Evolutionary conservation across 2,888 invertebrate genomes (phyloP).

Genomic region (Callinectes sapidus): DNA sequence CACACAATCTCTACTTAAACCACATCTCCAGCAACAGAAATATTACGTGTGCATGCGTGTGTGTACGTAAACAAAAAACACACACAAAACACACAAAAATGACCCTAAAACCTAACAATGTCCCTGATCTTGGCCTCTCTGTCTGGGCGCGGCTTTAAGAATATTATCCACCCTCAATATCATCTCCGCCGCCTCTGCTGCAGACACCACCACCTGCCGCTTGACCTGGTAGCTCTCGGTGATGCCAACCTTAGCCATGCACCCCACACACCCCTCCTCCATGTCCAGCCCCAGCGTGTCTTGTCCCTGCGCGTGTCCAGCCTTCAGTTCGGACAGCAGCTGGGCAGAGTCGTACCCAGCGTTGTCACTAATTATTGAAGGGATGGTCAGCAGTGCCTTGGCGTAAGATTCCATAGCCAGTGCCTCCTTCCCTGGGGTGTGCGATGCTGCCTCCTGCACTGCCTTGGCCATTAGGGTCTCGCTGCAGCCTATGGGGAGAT

Average conservation of each 20-base stretch:
- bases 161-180: constrained; percentile 98
- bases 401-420: constrained; percentile 98
- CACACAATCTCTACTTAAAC: no score
- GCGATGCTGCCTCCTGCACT: constrained; percentile 87
- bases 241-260: constrained; percentile 93
- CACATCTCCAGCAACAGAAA: no score
- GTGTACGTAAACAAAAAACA: no score
- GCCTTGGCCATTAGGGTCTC: constrained; percentile 99
- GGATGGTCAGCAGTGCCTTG: constrained; percentile 87
- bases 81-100: no score
- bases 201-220: constrained; percentile 94
- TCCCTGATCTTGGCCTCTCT: constrained; percentile 90
- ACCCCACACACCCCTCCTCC: constrained; percentile 91
- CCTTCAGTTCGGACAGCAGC: constrained; percentile 91
- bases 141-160: constrained; percentile 92
- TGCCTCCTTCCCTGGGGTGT: constrained; percentile 96
- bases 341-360: constrained; percentile 99
- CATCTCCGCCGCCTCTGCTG: constrained; percentile 98
- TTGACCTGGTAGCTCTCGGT: constrained; percentile 96
- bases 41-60: no score
- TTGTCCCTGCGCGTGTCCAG: constrained; percentile 90
- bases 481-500: constrained; percentile 82
- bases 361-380: constrained; percentile 98
- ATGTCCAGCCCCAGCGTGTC: constrained; percentile 77
- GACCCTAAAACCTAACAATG: constrained; percentile 84